These are phyloP conservation scores for Zaprionus africanus DNA, from an alignment of 1,140 invertebrate species.

Conservation along the genomic window DNA sequence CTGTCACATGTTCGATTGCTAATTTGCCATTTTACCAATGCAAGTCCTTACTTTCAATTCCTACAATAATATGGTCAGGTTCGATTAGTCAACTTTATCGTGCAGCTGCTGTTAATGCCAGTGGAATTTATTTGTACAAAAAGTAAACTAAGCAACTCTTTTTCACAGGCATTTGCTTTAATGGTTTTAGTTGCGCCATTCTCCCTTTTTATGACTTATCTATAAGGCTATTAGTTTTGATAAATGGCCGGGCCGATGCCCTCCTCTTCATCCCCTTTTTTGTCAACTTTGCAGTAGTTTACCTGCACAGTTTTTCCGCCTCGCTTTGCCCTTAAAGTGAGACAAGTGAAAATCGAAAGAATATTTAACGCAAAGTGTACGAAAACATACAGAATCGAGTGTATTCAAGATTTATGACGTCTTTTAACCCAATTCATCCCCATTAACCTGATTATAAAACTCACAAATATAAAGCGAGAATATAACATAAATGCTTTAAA, in stretches of 20 bases:
- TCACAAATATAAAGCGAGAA: too few relatives aligned
- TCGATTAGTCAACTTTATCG: neutral
- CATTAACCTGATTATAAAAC: neutral
- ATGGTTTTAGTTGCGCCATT: conserved; percentile 50
- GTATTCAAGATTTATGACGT: neutral
- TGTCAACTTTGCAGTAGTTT: conserved; percentile 50
- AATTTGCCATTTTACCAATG: conserved; percentile 28
- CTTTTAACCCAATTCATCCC: too few relatives aligned
- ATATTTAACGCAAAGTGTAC: neutral
- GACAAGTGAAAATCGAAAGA: neutral
- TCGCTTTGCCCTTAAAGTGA: neutral
- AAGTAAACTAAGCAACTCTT: conserved; percentile 29
- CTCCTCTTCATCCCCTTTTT: conserved; percentile 7
- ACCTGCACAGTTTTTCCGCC: conserved; percentile 22
- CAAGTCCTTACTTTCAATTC: conserved; percentile 18
- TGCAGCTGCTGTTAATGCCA: conserved; percentile 28
- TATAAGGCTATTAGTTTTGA: conserved; percentile 67
- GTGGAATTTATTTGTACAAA: conserved; percentile 34
- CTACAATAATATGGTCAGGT: neutral
- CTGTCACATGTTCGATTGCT: too few relatives aligned
- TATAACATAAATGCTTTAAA: too few relatives aligned
- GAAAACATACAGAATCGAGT: neutral
- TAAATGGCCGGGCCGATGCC: conserved; percentile 55
- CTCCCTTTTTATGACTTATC: conserved; percentile 56
- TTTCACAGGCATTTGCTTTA: conserved; percentile 39